Percentiles rank a stretch among this genome's conserved stretches.
These are phyloP conservation scores for Erpobdella octoculata DNA, from an alignment of 2,888 invertebrate species.

Conservation along the genomic window DNA sequence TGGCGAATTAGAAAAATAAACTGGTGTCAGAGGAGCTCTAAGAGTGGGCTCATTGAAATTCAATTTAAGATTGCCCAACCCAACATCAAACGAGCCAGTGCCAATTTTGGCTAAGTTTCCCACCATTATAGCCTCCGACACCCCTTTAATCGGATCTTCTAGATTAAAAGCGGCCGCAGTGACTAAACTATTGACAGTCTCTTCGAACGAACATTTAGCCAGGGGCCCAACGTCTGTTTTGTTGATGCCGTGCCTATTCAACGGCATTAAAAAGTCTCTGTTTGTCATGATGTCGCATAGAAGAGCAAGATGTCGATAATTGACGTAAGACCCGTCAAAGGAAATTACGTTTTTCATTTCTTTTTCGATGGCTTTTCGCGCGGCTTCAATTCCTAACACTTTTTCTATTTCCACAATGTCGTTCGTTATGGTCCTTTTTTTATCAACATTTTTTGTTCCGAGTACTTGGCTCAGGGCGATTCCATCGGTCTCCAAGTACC, in stretches of 20 bases:
- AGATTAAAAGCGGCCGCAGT: constrained; percentile 97
- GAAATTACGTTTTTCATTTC: constrained; percentile 99
- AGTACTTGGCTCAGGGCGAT: constrained; percentile 94
- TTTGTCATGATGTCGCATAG: constrained; percentile 99
- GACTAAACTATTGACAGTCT: constrained; percentile 95
- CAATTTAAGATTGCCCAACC: constrained; percentile 88
- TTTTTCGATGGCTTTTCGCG: constrained; percentile 95
- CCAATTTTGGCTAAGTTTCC: constrained; percentile 95
- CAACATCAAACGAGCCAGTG: constrained; percentile 97
- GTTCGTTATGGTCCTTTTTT: too few species aligned
- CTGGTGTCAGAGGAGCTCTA: too few species aligned
- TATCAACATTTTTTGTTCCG: too few species aligned
- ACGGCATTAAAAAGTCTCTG: constrained; percentile 97
- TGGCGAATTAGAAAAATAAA: constrained; percentile 42
- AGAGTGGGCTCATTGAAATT: too few species aligned
- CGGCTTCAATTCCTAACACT: constrained; percentile 90
- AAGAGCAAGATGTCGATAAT: constrained; percentile 96
- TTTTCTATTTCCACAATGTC: too few species aligned
- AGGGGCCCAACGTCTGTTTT: constrained; percentile 90
- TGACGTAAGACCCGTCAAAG: constrained; percentile 98
- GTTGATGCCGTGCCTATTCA: constrained; percentile 99
- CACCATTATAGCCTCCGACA: constrained; percentile 97
- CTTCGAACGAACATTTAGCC: constrained; percentile 99
- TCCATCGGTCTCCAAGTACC: constrained; percentile 98
- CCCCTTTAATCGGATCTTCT: constrained; percentile 92